Base-by-base conservation (phyloP, 2,888 invertebrate species). In the Xestia rhomboidea region DNA sequence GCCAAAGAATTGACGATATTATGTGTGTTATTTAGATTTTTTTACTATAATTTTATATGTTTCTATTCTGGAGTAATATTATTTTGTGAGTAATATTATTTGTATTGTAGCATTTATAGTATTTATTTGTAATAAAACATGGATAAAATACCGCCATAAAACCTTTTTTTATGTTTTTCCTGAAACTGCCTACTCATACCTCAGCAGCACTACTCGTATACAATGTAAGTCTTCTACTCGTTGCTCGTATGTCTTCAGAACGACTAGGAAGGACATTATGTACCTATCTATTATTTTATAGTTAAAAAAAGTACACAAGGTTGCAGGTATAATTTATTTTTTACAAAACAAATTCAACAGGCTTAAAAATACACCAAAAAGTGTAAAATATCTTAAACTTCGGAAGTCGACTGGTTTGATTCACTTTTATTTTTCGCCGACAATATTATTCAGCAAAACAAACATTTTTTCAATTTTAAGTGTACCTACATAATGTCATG, bases 61-160 rank as follows among this genome's bases (percentile, higher is more conserved):
- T 83, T 87, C 74, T 90, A 89, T 81, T 82, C 83, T 82, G 82
- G 87, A 88, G 81, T 84, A n/a, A n/a, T n/a, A 87, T 88, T 87
- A 89, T 88, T 91, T 92, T 92, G 91, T 92, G 92, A 92, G 90
- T 91, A 89, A 92, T 89, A 90, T 89, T 84, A 90, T 90, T 89
- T 92, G 91, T 92, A 94, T 90, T 92, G 88, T 94, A 94, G 93
- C 89, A 91, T 85, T 70, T 85, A 85, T 76, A 82, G 85, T 95
- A 95, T 95, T 95, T 95, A 95, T 95, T 95, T 94, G 91, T 94
- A 94, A 93, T 95, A 94, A 93, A 91, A 90, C 85, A 88, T 84
- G 77, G 74, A 89, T 74, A 86, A 88, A 72, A 77, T 72, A 73
- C 64, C 34, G n/a, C 41, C 38, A 67, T 60, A 11, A 15, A 2